Percentiles rank a stretch among this genome's conserved stretches.
Conservation (phyloP, 2,888 invertebrate species). For the Lordiphosa fenestrarum region DNA sequence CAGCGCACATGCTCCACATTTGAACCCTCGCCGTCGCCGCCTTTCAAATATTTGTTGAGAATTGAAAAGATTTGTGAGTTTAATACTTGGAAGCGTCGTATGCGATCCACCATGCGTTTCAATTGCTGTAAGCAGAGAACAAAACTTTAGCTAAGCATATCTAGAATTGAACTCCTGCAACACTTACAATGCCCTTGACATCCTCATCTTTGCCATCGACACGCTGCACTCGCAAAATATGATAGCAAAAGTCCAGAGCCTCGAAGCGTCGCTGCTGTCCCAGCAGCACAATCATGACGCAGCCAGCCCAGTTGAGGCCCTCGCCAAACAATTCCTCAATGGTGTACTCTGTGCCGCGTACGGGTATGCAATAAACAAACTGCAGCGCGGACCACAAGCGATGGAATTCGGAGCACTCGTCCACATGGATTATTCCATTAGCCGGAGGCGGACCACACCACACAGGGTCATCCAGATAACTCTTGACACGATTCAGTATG, state of each 20-base stretch:
- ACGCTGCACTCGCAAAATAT: constrained; percentile 95
- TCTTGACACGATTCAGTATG: constrained; percentile 91
- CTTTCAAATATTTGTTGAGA: constrained; percentile 94
- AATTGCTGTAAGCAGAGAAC: constrained; percentile 85
- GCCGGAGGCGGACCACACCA: constrained; percentile 94
- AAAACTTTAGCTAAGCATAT: not conserved
- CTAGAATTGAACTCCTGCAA: not conserved
- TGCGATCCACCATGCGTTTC: constrained; percentile 98
- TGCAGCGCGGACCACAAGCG: constrained; percentile 97
- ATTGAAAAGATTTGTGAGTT: constrained; percentile 99
- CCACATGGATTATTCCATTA: constrained; percentile 97
- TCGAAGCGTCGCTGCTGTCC: constrained; percentile 98
- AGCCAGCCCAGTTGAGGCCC: constrained; percentile 99
- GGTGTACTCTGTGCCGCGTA: constrained; percentile 96
- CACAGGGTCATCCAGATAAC: constrained; percentile 92
- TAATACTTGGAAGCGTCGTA: constrained; percentile 97
- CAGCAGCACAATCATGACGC: constrained; percentile 95
- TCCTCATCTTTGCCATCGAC: constrained; percentile 97
- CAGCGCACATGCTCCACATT: constrained; percentile 98
- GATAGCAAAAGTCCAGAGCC: constrained; percentile 98
- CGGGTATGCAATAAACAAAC: constrained; percentile 98
- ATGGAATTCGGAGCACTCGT: constrained; percentile 98
- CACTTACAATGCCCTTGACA: constrained; percentile 96
- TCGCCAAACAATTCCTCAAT: constrained; percentile 99
- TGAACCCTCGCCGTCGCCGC: constrained; percentile 89